A percentile compares a stretch with the other conserved stretches of the same genome.
Conservation (phyloP, 2,797 vertebrate genomes). For the Aythya fuligula region DNA sequence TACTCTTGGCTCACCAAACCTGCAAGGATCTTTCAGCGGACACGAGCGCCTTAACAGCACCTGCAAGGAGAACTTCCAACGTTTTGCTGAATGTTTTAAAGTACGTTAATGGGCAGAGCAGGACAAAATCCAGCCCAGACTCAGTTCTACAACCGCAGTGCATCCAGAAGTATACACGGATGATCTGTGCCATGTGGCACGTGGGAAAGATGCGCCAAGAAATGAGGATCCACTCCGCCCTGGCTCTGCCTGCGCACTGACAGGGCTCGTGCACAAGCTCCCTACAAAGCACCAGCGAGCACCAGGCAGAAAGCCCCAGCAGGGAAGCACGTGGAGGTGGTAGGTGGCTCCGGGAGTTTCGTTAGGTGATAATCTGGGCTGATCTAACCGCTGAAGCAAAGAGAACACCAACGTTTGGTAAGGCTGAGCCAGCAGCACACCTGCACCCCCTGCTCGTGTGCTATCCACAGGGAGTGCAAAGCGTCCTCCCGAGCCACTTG, state of each 20-base stretch:
- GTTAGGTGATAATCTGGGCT: not conserved
- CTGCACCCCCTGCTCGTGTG: not conserved
- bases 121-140: not conserved
- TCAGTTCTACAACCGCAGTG: not conserved
- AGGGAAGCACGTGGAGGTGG: accelerated
- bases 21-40: not conserved
- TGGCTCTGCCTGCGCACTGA: not conserved
- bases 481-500: not conserved
- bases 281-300: not conserved
- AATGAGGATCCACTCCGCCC: not conserved
- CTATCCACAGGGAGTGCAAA: not conserved
- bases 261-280: not conserved
- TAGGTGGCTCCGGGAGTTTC: not conserved
- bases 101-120: not conserved
- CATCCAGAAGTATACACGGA: not conserved
- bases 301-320: not conserved
- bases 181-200: not conserved
- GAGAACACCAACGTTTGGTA: not conserved
- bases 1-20: not conserved
- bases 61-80: not conserved
- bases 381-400: not conserved
- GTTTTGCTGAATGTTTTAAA: not conserved
- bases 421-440: not conserved
- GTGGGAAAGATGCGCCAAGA: not conserved
- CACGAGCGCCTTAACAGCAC: not conserved